These are phyloP conservation scores for Asobara japonica DNA, from an alignment of 1,140 invertebrate genomes.

Conservation along the genomic window DNA sequence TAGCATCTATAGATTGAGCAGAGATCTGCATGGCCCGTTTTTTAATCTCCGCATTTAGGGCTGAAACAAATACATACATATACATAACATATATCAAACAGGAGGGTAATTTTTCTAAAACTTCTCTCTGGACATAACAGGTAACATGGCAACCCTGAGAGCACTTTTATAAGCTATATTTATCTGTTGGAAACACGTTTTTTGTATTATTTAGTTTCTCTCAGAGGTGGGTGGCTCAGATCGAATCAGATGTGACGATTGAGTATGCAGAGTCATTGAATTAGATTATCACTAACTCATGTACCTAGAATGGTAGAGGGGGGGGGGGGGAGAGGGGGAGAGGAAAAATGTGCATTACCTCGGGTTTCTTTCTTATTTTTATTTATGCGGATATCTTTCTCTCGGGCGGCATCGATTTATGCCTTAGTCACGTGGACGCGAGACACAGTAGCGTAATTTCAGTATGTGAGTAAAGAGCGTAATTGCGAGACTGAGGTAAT, in stretches of 20 bases:
- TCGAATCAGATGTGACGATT: slow-evolving; percentile 29
- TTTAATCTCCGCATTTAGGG: no score
- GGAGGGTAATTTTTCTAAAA: no score
- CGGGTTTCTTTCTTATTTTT: slow-evolving; percentile 2
- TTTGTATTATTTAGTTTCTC: slow-evolving; percentile 10
- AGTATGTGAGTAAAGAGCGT: neutral
- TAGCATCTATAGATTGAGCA: no score
- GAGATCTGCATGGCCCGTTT: no score
- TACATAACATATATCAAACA: no score
- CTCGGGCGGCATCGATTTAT: slow-evolving; percentile 30
- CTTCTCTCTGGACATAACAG: no score
- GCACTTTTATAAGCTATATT: no score
- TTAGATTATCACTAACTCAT: slow-evolving; percentile 30
- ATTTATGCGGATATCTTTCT: slow-evolving; percentile 22
- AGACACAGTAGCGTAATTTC: neutral
- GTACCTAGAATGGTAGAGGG: neutral
- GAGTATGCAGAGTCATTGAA: slow-evolving; percentile 27
- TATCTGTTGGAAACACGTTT: neutral
- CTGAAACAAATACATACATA: no score
- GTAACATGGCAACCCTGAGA: no score
- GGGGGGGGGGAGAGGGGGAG: neutral
- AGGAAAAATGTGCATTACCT: slow-evolving; percentile 13
- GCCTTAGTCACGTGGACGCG: slow-evolving; percentile 13
- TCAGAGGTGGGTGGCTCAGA: slow-evolving; percentile 33
- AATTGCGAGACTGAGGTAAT: neutral